Evolutionary conservation across 2,113 vertebrate genomes (phyloP).

Genomic region (Fregetta grallaria): DNA sequence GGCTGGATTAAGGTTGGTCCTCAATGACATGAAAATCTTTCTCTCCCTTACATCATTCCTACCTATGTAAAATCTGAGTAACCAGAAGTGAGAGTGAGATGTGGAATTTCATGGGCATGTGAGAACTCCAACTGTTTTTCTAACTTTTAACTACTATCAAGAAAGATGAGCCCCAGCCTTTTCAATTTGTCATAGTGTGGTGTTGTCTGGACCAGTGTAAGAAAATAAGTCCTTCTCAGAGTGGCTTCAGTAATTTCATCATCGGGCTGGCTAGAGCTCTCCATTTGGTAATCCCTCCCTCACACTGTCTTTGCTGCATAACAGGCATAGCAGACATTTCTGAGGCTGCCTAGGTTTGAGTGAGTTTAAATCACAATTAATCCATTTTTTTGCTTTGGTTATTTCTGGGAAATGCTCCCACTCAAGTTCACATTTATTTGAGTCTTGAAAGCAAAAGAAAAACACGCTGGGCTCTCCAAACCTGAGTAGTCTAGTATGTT

Average conservation of each 20-base stretch:
- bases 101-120: neutral
- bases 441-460: neutral
- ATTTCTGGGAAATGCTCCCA: neutral
- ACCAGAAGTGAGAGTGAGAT: neutral
- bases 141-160: neutral
- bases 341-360: neutral
- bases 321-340: neutral
- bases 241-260: neutral
- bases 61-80: neutral
- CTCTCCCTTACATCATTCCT: neutral
- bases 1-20: neutral
- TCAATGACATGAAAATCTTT: neutral
- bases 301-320: neutral
- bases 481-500: neutral
- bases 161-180: neutral
- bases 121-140: neutral
- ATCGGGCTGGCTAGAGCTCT: neutral
- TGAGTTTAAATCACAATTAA: neutral
- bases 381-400: neutral
- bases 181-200: neutral
- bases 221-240: neutral
- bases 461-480: neutral
- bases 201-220: neutral
- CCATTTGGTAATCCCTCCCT: neutral
- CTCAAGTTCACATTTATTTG: neutral